These are phyloP conservation scores for Nephila pilipes DNA, from an alignment of 1,140 invertebrate species.

Conservation along the genomic window DNA sequence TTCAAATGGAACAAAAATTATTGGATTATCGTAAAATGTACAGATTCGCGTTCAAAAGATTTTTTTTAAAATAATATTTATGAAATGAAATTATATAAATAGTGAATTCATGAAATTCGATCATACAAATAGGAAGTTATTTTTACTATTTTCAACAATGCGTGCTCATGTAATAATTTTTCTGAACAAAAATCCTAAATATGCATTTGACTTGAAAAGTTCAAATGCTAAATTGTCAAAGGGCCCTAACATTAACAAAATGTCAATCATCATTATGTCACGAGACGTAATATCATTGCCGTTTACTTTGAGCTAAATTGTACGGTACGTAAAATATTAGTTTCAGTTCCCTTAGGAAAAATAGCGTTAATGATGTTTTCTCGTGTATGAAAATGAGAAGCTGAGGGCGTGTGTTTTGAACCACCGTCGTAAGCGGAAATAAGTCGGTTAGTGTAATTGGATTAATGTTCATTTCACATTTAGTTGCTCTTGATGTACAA, in stretches of 20 bases:
- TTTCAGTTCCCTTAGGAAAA: conserved; percentile 21
- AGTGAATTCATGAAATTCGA: too few species aligned
- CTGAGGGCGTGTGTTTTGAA: background rate
- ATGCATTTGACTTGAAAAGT: background rate
- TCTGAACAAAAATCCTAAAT: too few species aligned
- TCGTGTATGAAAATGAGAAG: conserved; percentile 17
- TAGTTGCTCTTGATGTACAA: background rate
- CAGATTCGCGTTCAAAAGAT: too few species aligned
- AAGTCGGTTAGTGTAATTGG: background rate
- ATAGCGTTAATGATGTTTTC: conserved; percentile 24
- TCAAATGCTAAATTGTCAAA: too few species aligned
- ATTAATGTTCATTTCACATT: conserved; percentile 24
- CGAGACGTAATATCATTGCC: background rate
- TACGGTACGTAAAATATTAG: background rate
- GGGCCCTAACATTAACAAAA: background rate
- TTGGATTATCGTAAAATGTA: too few species aligned
- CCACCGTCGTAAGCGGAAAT: background rate
- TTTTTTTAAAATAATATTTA: too few species aligned
- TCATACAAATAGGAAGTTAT: too few species aligned
- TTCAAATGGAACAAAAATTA: too few species aligned
- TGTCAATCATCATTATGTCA: conserved; percentile 19
- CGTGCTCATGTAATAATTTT: too few species aligned
- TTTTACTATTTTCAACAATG: too few species aligned
- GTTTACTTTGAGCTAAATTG: background rate
- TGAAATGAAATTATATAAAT: too few species aligned